Evolutionary conservation across 2,888 invertebrate genomes (phyloP).

Genomic region (Phytoseiulus persimilis): DNA sequence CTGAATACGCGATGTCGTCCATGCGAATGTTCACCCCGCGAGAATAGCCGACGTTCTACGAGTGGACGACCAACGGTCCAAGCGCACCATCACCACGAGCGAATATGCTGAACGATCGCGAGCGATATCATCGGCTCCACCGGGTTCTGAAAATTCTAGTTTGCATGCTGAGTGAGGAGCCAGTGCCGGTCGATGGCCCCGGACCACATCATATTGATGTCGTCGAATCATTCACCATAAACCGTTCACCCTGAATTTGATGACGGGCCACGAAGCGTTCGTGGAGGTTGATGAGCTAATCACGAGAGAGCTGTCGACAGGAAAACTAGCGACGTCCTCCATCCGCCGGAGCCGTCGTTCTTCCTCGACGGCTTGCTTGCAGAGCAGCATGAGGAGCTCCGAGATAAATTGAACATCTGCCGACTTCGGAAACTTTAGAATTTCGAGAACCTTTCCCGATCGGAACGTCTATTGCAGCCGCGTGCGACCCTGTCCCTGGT

Average conservation of each 20-base stretch:
- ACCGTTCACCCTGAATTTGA: background rate
- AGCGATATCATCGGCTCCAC: background rate
- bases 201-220: background rate
- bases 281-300: background rate
- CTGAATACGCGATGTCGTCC: background rate
- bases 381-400: too few relatives aligned
- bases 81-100: background rate
- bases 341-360: too few relatives aligned
- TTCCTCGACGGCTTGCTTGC: too few relatives aligned
- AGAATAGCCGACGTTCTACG: background rate
- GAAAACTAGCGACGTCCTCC: too few relatives aligned
- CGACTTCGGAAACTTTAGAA: too few relatives aligned
- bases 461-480: too few relatives aligned
- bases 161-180: background rate
- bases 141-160: background rate
- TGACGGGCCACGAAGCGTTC: background rate
- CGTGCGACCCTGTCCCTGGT: too few relatives aligned
- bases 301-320: too few relatives aligned
- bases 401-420: too few relatives aligned
- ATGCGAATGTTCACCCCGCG: background rate
- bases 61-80: background rate
- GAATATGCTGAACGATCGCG: background rate
- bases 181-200: background rate
- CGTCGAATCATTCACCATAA: background rate
- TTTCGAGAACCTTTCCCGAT: too few relatives aligned